A percentile compares a stretch with the other conserved stretches of the same genome.
These are phyloP conservation scores for Linepithema humile DNA, from an alignment of 1,140 invertebrate genomes.

Conservation along the genomic window DNA sequence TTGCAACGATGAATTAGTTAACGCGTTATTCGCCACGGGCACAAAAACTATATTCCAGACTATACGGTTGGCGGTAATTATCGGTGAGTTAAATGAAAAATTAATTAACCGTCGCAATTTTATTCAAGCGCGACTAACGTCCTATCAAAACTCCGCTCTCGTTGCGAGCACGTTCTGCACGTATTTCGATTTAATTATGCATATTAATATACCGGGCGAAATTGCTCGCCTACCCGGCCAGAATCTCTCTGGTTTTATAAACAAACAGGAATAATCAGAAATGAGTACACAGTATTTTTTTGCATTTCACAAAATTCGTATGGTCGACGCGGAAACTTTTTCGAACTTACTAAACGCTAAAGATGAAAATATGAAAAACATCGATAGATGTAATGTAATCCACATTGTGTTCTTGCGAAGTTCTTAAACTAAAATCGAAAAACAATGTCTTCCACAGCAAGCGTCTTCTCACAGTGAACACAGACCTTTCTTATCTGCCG, in stretches of 20 bases:
- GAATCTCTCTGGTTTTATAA: not conserved
- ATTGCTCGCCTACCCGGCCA: not conserved
- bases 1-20: not conserved
- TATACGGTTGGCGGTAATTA: conserved; percentile 8
- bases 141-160: not conserved
- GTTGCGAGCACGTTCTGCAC: not conserved
- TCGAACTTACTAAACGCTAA: not conserved
- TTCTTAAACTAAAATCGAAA: no score
- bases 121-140: conserved; percentile 5
- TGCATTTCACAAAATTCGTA: not conserved
- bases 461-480: no score
- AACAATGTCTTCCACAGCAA: no score
- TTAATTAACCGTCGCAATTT: conserved; percentile 45
- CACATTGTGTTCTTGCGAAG: not conserved
- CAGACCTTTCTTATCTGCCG: no score
- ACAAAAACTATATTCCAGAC: conserved; percentile 1
- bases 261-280: not conserved
- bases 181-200: conserved; percentile 27
- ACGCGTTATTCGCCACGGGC: not conserved
- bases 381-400: not conserved
- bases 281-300: not conserved
- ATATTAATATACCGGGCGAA: conserved; percentile 25
- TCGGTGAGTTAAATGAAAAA: conserved; percentile 31
- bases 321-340: not conserved
- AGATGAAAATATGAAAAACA: not conserved